Evolutionary conservation across 2,113 vertebrate species (phyloP), one percentile per base, ranked within the genome.

Genomic region (Anthoscopus minutus): DNA sequence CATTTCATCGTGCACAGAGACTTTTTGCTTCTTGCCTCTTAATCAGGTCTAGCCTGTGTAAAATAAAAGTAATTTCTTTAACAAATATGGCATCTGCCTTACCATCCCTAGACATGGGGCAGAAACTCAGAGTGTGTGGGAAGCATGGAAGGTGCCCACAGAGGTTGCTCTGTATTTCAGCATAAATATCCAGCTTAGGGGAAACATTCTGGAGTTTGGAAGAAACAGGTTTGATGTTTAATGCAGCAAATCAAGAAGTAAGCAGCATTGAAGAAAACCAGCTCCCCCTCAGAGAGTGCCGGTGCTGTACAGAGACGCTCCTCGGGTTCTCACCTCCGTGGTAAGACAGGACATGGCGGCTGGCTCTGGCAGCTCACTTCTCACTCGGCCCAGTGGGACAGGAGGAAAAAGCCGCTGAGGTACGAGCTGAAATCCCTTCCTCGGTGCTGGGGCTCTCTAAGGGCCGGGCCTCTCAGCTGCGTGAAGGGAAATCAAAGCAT

Each of bases 61-160:
- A 76, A 87, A n/a, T 15, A 13, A 9, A 57, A 69, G 28, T 9
- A n/a, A 31, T 22, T 45, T 5, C 18, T 51, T 33, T 71, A 44
- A 28, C 28, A 76, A 51, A 54, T 19, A 15, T 6, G 28, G 33
- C 31, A 67, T 58, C 10, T 87, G n/a, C 38, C 48, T 89, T 38
- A 37, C 13, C 2, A 2, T 31, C 4, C 19, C 13, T 2, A 0
- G 19, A 15, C 0, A 0, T 15, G 30, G 38, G 47, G n/a, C 33
- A 54, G n/a, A 37, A 18, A 19, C 35, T 35, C 1, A 0, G 18
- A 3, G 27, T 6, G 9, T 5, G 33, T 19, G 60, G 19, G 11
- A 42, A 50, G 19, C 2, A 1, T 0, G 2, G 45, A 40, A 33
- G 69, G 33, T 19, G 12, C 67, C 66, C 45, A 11, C 12, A 33